Evolutionary conservation across 2,113 vertebrate genomes (phyloP), one percentile per base, ranked within the genome.

Genomic region (Gila orcuttii): DNA sequence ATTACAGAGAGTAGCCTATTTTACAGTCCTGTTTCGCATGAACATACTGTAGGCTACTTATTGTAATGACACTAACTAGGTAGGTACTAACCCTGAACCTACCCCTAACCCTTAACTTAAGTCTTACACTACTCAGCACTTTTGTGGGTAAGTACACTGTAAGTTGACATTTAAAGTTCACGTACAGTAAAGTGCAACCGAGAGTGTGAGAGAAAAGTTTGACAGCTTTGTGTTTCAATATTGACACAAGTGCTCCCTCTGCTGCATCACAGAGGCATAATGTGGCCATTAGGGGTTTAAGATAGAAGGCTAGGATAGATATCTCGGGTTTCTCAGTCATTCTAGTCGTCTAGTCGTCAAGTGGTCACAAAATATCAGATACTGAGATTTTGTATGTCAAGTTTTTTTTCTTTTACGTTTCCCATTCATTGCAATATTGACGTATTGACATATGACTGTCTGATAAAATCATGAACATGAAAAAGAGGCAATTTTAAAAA

Each of bases 171-270:
- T 42, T 8, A 42, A 42, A 42, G 42, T 42, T 42, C 42, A 10
- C 42, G 0, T 42, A 10, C 39, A 39, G 6, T 42, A 42, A 8
- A 42, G 8, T 9, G 2, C 42, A 42, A 42, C 7, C 42, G 42
- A 42, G 42, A 42, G 42, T 42, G 23, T 39, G 13, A 4, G 52
- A 55, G 17, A 55, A 5, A 19, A 2, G 52, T 57, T 7, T 23
- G 55, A 8, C 55, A 52, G 6, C 13, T 36, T 3, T 12, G 55
- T n/a, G 36, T n/a, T 39, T 59, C 2, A 39, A 73, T 57, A 17
- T 10, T 66, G 23, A 81, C 57, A 66, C 79, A 66, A 66, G 79
- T 47, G 79, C 79, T 25, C 79, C 79, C 79, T 81, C 79, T 81
- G 79, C 39, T 81, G 79, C 39, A 66, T 81, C 15, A 80, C 57